Evolutionary conservation across 2,888 invertebrate genomes (phyloP), one percentile per base, ranked within the genome.

Genomic region (Drosophila incognita): DNA sequence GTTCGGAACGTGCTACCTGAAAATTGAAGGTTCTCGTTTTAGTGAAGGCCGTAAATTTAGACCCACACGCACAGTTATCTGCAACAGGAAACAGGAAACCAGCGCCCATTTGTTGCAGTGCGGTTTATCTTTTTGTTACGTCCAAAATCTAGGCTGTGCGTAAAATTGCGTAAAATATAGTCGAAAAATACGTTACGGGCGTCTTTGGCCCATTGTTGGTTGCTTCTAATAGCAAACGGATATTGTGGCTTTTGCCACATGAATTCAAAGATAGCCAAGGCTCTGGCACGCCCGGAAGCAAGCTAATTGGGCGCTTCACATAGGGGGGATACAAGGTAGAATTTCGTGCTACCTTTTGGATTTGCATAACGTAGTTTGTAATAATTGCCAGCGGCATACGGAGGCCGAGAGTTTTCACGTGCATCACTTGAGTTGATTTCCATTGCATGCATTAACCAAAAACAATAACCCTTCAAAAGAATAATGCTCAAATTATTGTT

Each of bases 401-500:
- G 57, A 61, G 56, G 42, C 48, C 27, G 35, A 27, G 51, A 64
- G 38, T 52, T 65, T 36, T 29, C 51, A 27, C 68, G 63, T 56
- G 69, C 73, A 61, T 74, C 76, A 74, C 83, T 76, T 72, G 74
- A 70, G 68, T 70, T 69, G 59, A 60, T 63, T 56, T 66, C 15
- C 67, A 63, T 68, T 60, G 76, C 70, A 77, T 87, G 86, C 85
- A 82, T 84, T 89, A 90, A 87, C 87, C 87, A 89, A 87, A 87
- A 90, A 90, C 89, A 87, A 90, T 82, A 90, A 76, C 78, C 85
- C 77, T 59, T 52, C 72, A 75, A 80, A 70, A 68, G 85, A 80
- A 87, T 76, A 87, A 82, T 89, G 90, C 85, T 78, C 74, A 90
- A 84, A 89, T 87, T 82, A 87, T 90, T 90, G 89, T 90, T 89